Conservation (phyloP, 2,113 vertebrate species). For the Gymnorhina tibicen region DNA sequence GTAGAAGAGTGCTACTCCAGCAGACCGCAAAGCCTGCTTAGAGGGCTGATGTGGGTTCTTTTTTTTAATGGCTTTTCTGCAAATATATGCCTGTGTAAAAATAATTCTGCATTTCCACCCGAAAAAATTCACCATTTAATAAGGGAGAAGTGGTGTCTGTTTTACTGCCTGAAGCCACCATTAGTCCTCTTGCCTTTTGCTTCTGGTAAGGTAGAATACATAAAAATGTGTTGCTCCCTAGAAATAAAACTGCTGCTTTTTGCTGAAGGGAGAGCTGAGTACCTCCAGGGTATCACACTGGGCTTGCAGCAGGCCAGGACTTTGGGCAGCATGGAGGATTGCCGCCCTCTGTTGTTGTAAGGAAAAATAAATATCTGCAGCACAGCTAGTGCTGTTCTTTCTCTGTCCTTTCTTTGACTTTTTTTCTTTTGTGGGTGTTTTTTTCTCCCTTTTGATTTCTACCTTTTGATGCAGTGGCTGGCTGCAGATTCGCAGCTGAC, state of each 20-base stretch:
- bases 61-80: not conserved
- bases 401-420: not conserved
- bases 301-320: not conserved
- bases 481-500: not conserved
- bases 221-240: not conserved
- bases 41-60: not conserved
- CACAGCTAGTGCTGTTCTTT: not conserved
- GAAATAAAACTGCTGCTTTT: not conserved
- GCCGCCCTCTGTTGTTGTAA: constrained; percentile 66
- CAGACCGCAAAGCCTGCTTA: not conserved
- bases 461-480: not conserved
- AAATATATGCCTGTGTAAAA: not conserved
- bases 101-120: not conserved
- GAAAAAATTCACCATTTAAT: not conserved
- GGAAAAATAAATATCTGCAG: not conserved
- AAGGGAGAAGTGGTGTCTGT: not conserved
- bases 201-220: not conserved
- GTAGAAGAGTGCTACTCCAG: not conserved
- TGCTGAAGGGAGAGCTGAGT: not conserved
- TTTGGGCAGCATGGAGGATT: not conserved
- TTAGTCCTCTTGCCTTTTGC: not conserved
- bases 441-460: not conserved
- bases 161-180: not conserved
- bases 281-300: not conserved
- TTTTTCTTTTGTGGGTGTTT: accelerated